A percentile compares a stretch with the other conserved stretches of the same genome.
Evolutionary conservation across 1,140 invertebrate species (phyloP).

Genomic region (Rhizoglyphus robini): DNA sequence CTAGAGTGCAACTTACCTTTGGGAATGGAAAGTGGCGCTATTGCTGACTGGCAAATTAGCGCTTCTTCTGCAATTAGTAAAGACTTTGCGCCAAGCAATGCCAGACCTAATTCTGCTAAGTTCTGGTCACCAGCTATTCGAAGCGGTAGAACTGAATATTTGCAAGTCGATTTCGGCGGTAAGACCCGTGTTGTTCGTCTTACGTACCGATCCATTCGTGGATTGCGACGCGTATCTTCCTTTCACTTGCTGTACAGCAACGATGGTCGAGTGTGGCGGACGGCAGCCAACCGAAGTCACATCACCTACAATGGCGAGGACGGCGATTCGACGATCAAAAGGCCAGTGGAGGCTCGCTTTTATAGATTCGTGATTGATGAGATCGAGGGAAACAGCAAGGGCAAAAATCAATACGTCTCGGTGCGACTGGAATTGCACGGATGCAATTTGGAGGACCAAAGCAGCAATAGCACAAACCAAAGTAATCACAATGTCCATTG

Average conservation of each 20-base stretch:
- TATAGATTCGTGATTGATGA: constrained; percentile 15
- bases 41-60: constrained; percentile 25
- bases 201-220: constrained; percentile 19
- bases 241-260: constrained; percentile 24
- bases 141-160: constrained; percentile 23
- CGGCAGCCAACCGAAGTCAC: constrained; percentile 18
- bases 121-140: constrained; percentile 25
- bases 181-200: constrained; percentile 25
- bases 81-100: constrained; percentile 23
- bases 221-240: constrained; percentile 19
- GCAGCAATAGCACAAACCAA: not conserved
- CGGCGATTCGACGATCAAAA: not conserved
- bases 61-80: constrained; percentile 25
- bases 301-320: not conserved
- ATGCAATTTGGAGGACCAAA: constrained; percentile 9
- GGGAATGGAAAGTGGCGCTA: constrained; percentile 20
- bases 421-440: constrained; percentile 12
- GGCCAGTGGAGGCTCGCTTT: not conserved
- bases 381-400: not conserved
- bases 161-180: constrained; percentile 25
- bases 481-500: not conserved
- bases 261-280: constrained; percentile 24
- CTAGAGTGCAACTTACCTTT: constrained; percentile 24
- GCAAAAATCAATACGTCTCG: constrained; percentile 5
- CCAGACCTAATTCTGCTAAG: constrained; percentile 9